Base-by-base conservation (phyloP, 2,888 invertebrate species). In the Drosophila hamatofila region DNA sequence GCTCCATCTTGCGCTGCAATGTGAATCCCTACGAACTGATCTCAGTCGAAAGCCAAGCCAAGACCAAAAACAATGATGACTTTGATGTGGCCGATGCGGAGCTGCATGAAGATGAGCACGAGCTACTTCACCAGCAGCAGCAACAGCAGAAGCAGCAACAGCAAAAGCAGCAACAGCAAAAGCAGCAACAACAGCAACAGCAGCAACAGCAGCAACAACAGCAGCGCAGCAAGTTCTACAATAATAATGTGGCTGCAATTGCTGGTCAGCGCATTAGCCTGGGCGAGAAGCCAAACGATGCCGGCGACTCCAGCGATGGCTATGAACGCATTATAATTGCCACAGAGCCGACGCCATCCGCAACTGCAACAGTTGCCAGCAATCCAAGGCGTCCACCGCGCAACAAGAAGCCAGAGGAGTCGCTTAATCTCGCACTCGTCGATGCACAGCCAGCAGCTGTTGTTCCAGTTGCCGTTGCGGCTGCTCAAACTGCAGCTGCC, bases 1-100 rank as follows among this genome's bases (percentile, higher is more conserved):
- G 95, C 78, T 97, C 97, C 21, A 97, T 97, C 77, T 93, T 97
- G 46, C 96, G 96, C 83, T 97, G 97, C 93, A 95, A 96, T 91
- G 96, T 97, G 44, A 97, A 97, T 92, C 97, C 97, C 4, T 97
- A 97, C 91, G 96, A 96, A 78, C 94, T 97, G 90, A 95, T 97
- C 83, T 95, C 96, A 91, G 93, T 93, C 74, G 94, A 91, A 75
- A 75, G 69, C 62, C 66, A 66, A 68, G 78, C 72, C 52, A 72
- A 74, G 63, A 71, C 65, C 52, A 58, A 60, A 56, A 55, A 46
- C 35, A 46, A 94, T 80, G 94, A 94, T 80, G 94, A 95, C 89
- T 94, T 92, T 51, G 88, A 92, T 72, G 92, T 92, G 48, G 91
- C 91, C 54, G 92, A 92, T 66, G 92, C 92, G 1, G 91, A 90